phyloP scores from a whole-genome alignment of 1,140 invertebrate species.

The Drosophila miranda region DNA sequence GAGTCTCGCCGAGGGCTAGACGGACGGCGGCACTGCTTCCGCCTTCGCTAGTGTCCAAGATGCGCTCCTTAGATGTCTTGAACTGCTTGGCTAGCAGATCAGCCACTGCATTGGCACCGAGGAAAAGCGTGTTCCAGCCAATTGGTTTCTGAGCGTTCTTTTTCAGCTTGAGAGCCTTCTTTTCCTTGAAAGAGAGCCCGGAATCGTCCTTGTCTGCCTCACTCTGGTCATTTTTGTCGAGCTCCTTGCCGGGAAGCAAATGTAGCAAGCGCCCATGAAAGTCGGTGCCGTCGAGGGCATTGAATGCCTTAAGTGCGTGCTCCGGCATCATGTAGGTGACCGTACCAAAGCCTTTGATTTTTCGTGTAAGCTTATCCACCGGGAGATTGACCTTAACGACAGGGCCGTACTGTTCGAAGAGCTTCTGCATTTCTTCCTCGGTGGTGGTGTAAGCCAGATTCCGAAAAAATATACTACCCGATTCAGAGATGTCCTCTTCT shows the following conservation, averaged over 20 bases:
- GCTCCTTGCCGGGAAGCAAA: constrained; percentile 92
- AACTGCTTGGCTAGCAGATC: constrained; percentile 95
- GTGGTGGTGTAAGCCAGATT: constrained; percentile 95
- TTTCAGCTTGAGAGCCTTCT: constrained; percentile 92
- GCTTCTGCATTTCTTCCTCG: constrained; percentile 92
- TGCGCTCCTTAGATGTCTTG: constrained; percentile 91
- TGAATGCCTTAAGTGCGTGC: constrained; percentile 95
- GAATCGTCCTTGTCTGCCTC: constrained; percentile 83
- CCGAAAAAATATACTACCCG: constrained; percentile 96
- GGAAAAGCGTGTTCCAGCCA: constrained; percentile 98
- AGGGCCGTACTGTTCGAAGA: constrained; percentile 95
- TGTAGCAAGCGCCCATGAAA: constrained; percentile 97
- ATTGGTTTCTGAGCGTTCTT: constrained; percentile 89
- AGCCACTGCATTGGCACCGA: constrained; percentile 96
- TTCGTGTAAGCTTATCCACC: constrained; percentile 91
- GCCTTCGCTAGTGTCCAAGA: constrained; percentile 72
- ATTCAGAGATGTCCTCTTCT: constrained; percentile 93
- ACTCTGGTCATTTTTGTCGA: constrained; percentile 83
- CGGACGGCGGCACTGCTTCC: constrained; percentile 93
- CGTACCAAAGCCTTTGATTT: constrained; percentile 96
- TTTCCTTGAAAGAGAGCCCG: constrained; percentile 90
- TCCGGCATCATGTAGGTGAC: constrained; percentile 97
- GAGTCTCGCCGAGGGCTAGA: constrained; percentile 97
- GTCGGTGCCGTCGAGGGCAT: constrained; percentile 92
- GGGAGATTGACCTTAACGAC: constrained; percentile 95